Conservation (phyloP, 2,113 vertebrate species). For the Ictalurus furcatus region DNA sequence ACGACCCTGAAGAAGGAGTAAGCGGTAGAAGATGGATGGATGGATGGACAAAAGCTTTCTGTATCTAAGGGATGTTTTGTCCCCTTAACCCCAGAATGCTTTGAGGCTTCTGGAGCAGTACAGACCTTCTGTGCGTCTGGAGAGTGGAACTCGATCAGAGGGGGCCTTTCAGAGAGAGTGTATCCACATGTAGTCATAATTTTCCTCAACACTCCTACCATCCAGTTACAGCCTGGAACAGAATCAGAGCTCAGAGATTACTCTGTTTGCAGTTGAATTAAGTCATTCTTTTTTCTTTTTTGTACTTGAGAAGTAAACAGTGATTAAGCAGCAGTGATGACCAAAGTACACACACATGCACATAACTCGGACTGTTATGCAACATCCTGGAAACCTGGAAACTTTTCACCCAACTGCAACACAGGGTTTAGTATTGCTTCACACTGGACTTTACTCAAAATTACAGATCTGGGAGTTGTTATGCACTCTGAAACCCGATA, state of each 20-base stretch:
- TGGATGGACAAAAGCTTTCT: not conserved
- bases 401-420: not conserved
- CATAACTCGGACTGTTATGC: not conserved
- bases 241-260: not conserved
- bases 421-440: not conserved
- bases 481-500: slow-evolving; percentile 29
- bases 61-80: not conserved
- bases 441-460: not conserved
- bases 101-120: not conserved
- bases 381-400: not conserved
- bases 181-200: slow-evolving; percentile 46
- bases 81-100: not conserved
- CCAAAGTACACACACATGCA: not conserved
- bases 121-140: slow-evolving; percentile 55
- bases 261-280: not conserved
- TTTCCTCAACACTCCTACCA: slow-evolving; percentile 55
- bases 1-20: no score
- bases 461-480: not conserved
- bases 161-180: slow-evolving; percentile 13
- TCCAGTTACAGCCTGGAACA: slow-evolving; percentile 62
- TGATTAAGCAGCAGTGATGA: not conserved
- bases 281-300: not conserved
- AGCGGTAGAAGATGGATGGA: no score
- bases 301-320: not conserved
- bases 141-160: slow-evolving; percentile 55